Evolutionary conservation across 2,113 vertebrate genomes (phyloP).

Genomic region (Chaetodon trifascialis): DNA sequence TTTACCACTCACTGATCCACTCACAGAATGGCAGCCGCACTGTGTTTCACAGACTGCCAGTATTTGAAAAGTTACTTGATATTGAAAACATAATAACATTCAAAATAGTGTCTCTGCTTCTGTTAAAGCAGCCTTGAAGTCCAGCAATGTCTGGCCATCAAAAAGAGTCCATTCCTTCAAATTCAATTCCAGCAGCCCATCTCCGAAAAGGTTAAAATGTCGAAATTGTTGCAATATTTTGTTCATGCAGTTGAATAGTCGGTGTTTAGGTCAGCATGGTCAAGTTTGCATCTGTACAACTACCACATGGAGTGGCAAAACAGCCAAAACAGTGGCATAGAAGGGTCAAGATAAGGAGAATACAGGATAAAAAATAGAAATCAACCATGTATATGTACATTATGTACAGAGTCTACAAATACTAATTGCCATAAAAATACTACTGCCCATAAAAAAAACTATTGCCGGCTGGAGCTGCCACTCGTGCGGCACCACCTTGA

Average conservation of each 20-base stretch:
- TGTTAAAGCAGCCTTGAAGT: not conserved
- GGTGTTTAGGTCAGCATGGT: not conserved
- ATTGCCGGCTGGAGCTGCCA: no score
- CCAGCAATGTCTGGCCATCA: not conserved
- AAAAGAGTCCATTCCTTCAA: not conserved
- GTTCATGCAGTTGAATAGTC: not conserved
- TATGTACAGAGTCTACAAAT: no score
- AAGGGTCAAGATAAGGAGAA: no score
- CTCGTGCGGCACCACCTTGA: no score
- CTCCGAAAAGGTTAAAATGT: not conserved
- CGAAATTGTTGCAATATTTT: not conserved
- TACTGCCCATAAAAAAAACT: no score
- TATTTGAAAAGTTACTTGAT: not conserved
- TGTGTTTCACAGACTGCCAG: not conserved
- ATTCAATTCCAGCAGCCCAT: not conserved
- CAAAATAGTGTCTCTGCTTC: not conserved
- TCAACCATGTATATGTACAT: no score
- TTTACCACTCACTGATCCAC: not conserved
- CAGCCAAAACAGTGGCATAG: no score
- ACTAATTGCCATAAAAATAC: no score
- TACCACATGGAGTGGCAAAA: not conserved
- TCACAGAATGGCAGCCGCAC: not conserved
- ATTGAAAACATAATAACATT: not conserved
- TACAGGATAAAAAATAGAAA: no score
- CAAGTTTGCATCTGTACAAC: not conserved